Base-by-base conservation (phyloP, 2,797 vertebrate species). In the Bovichtus variegatus region DNA sequence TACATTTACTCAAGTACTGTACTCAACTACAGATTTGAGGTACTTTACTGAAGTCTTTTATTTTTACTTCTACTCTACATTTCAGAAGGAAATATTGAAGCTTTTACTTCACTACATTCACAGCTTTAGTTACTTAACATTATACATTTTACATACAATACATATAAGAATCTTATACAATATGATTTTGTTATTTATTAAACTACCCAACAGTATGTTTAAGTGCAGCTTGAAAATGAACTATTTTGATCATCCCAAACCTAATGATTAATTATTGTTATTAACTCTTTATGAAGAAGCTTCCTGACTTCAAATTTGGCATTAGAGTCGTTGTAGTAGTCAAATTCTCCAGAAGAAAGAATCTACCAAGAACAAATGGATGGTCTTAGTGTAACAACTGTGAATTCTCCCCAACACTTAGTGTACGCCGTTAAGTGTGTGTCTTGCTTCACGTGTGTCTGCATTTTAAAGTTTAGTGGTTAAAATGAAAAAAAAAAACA, bases 391-490 rank as follows among this genome's bases (percentile, higher is more conserved):
- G 51, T 15, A 13, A 47, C 12, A 8, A 41, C 2, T 3, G 25
- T 62, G 15, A 38, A 40, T 36, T n/a, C 60, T 61, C 58, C 40
- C 67, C 65, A n/a, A 43, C 71, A 78, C 83, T 84, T 49, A 55
- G 83, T 90, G 88, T 78, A 51, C 87, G 74, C 69, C 62, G 25
- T 72, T 81, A 59, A 79, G 69, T 89, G 78, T 93, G 61, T 91
- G 78, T 77, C 71, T 76, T 66, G 74, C 60, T 78, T 76, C 82
- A 29, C 73, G 62, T 92, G 49, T 89, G 79, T 89, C 65, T 85
- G 71, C 75, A 63, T 84, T 71, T 77, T 47, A 43, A 55, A 64
- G 74, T 43, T 54, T 62, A 76, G 75, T 60, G 61, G 49, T 69
- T 59, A 40, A 41, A 46, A 23, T 4, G 7, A 27, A 13, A 40